Base-by-base conservation (phyloP, 2,797 vertebrate genomes). In the Leuciscus waleckii region DNA sequence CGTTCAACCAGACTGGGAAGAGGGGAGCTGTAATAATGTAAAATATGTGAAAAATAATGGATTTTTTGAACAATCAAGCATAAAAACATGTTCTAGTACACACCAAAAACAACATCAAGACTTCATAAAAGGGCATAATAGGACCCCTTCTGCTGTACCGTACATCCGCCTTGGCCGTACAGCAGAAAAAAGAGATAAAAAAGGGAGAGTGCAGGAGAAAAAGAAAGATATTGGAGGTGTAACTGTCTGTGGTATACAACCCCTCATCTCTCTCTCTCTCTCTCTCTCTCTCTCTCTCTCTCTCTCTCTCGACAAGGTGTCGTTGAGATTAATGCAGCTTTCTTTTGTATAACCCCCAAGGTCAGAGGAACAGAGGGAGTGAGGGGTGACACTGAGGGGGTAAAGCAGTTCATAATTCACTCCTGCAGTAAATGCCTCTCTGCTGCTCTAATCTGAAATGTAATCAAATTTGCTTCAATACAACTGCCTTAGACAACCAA, bases 321-420 rank as follows among this genome's bases (percentile, higher is more conserved):
- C 90, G 89, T 87, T 93, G 95, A 92, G 90, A 95, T 95, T 93
- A 94, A 94, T 93, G 87, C 90, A 79, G 91, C 93, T 95, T 94
- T 93, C 93, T 92, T 93, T 90, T 86, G 87, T 71, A 88, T 92
- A 89, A 94, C 93, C 93, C 93, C 92, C 92, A 94, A 95, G 92
- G 92, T 95, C 93, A 93, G 32, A 84, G 87, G 89, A 93, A 93
- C 90, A 87, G 92, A 92, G 88, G 92, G 90, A 93, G 92, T 39
- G 32, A 89, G 90, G 92, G 90, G 89, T 1, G 46, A 51, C 26
- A 54, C 86, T 75, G 63, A 78, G 63, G 51, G 84, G 93, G 89
- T 89, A 91, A 92, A 89, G 65, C 58, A 88, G 87, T 81, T 81
- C 87, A 91, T 93, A 93, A 95, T 94, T 91, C 77, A 89, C 89